phyloP scores from a whole-genome alignment of 2,797 vertebrate species.

The Adrianichthys oophorus region DNA sequence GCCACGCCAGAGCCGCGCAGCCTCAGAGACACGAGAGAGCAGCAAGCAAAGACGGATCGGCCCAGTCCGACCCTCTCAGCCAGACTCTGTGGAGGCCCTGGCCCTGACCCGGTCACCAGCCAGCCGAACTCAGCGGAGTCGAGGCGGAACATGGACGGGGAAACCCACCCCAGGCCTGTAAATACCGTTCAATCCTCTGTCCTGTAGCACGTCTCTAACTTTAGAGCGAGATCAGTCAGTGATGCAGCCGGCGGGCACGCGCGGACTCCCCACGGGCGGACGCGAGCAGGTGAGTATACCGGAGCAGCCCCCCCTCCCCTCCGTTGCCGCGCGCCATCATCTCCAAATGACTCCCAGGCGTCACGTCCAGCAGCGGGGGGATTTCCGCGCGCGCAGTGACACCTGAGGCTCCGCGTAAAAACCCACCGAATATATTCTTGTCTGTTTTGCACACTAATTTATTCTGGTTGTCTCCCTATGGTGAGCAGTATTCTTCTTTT shows the following conservation, averaged over 20 bases:
- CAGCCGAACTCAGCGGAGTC: constrained; percentile 6
- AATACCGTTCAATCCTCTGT: constrained; percentile 53
- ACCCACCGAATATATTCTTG: constrained; percentile 21
- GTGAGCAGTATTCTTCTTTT: constrained; percentile 16
- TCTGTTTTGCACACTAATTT: constrained; percentile 76
- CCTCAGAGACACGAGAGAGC: constrained; percentile 20
- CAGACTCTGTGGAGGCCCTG: constrained; percentile 74
- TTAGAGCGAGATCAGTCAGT: constrained; percentile 24
- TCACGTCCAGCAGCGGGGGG: not conserved
- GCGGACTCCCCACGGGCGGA: constrained; percentile 17
- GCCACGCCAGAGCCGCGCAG: constrained; percentile 3
- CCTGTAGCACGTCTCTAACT: constrained; percentile 32
- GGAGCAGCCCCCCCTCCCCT: constrained; percentile 1
- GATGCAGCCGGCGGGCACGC: constrained; percentile 22
- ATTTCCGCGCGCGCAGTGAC: constrained; percentile 6
- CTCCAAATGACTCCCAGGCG: no score
- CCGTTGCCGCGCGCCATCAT: not conserved
- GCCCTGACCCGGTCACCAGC: constrained; percentile 51
- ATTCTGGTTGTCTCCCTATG: constrained; percentile 66
- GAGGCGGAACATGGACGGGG: not conserved
- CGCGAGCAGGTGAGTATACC: constrained; percentile 42
- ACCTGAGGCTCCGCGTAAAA: constrained; percentile 22
- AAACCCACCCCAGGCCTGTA: constrained; percentile 40
- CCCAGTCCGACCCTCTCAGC: constrained; percentile 20
- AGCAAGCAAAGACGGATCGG: constrained; percentile 19